A percentile compares a stretch with the other conserved stretches of the same genome.
phyloP scores from a whole-genome alignment of 2,888 invertebrate species.

The Eupsilia transversa region DNA sequence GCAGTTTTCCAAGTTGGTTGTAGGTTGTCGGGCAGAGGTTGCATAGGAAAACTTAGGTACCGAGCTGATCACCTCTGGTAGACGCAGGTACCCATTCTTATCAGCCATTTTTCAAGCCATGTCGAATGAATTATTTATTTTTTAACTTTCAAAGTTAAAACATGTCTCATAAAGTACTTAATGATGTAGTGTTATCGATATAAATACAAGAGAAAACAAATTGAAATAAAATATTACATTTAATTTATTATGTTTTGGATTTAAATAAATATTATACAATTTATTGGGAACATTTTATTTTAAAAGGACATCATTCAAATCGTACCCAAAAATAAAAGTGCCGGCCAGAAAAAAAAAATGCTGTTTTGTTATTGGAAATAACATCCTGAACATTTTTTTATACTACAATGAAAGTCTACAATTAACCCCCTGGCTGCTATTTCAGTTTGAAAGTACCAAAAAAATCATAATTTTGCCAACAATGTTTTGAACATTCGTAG shows the following conservation, averaged over 20 bases:
- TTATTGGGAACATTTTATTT: constrained; percentile 45
- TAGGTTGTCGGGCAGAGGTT: background rate
- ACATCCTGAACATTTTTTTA: too few relatives aligned
- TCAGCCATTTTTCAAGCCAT: constrained; percentile 16
- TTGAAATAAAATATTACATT: constrained; percentile 57
- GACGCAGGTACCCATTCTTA: constrained; percentile 16
- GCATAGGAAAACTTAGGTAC: background rate
- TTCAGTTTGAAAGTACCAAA: too few relatives aligned
- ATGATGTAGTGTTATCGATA: constrained; percentile 41
- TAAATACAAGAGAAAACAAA: constrained; percentile 56
- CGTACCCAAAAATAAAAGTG: too few relatives aligned
- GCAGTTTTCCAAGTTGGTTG: background rate
- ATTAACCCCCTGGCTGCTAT: too few relatives aligned
- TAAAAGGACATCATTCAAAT: too few relatives aligned
- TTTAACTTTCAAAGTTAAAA: constrained; percentile 32
- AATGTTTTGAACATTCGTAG: too few relatives aligned
- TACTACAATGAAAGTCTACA: too few relatives aligned
- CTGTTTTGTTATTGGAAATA: too few relatives aligned
- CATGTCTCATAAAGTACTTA: constrained; percentile 34
- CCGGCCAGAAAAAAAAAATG: too few relatives aligned
- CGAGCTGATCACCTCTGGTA: background rate
- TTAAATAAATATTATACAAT: constrained; percentile 53
- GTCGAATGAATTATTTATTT: constrained; percentile 40
- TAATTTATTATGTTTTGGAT: constrained; percentile 42
- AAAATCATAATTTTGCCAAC: too few relatives aligned